phyloP scores from a whole-genome alignment of 2,113 vertebrate genomes.

The Hylia prasina region DNA sequence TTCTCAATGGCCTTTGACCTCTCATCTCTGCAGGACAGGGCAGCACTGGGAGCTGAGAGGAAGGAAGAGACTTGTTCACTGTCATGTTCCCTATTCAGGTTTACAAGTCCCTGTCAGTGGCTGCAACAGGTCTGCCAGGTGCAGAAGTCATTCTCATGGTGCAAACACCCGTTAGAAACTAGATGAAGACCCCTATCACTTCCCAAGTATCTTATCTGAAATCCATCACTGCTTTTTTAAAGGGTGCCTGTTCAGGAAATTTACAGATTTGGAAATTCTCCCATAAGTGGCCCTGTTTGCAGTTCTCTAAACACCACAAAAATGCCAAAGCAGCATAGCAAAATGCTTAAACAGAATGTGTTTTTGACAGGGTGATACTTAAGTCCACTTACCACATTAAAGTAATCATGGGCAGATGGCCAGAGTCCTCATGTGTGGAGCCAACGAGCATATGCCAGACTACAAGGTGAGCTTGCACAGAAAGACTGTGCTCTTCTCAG shows the following conservation, averaged over 20 bases:
- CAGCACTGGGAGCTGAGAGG: not conserved
- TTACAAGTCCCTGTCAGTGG: not conserved
- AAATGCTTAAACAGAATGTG: not conserved
- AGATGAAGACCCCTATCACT: not conserved
- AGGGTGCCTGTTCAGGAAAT: not conserved
- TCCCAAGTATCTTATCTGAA: not conserved
- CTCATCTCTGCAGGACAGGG: not conserved
- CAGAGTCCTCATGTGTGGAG: not conserved
- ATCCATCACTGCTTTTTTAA: not conserved
- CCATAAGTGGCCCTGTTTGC: not conserved
- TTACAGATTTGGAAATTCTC: not conserved
- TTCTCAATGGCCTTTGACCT: not conserved
- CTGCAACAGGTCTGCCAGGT: not conserved
- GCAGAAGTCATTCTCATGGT: not conserved
- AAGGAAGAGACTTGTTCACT: not conserved
- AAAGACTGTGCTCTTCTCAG: not conserved
- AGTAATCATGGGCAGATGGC: not conserved
- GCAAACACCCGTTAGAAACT: not conserved
- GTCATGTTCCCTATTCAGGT: not conserved
- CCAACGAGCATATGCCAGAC: accelerated
- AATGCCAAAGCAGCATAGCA: not conserved
- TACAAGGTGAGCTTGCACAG: not conserved
- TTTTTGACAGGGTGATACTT: not conserved
- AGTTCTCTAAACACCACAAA: not conserved
- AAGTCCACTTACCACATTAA: not conserved